Conservation (phyloP, 2,113 vertebrate species). For the Anguilla japonica region DNA sequence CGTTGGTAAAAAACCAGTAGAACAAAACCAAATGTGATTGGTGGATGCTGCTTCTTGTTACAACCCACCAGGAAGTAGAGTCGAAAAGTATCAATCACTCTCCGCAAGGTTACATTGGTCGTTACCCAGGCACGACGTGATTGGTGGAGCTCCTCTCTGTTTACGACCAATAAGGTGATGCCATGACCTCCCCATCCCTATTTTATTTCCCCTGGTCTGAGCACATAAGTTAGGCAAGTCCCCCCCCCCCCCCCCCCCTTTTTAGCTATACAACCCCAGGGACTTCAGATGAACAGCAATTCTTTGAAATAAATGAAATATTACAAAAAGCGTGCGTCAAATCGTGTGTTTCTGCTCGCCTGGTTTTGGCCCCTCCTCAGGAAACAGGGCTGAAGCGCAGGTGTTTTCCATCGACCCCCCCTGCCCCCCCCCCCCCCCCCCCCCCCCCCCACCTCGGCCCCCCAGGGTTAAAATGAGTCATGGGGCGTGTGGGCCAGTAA, state of each 20-base stretch:
- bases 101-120: too few species aligned
- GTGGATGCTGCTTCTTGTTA: too few species aligned
- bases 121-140: too few species aligned
- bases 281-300: neutral
- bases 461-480: neutral
- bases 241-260: too few species aligned
- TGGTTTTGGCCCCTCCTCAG: neutral
- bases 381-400: neutral
- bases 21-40: too few species aligned
- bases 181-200: too few species aligned
- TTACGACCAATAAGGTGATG: neutral
- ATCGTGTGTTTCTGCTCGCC: neutral
- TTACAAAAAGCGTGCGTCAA: conserved; percentile 3
- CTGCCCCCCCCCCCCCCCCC: too few species aligned
- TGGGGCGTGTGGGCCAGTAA: neutral
- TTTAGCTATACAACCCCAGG: neutral
- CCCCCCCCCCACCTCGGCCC: too few species aligned
- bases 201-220: neutral
- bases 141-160: too few species aligned
- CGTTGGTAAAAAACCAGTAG: too few species aligned
- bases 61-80: too few species aligned
- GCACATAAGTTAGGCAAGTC: neutral
- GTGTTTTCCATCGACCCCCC: neutral
- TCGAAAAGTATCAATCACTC: too few species aligned
- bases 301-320: conserved; percentile 12